Evolutionary conservation across 2,888 invertebrate species (phyloP).

Genomic region (Drosophila stalkeri): DNA sequence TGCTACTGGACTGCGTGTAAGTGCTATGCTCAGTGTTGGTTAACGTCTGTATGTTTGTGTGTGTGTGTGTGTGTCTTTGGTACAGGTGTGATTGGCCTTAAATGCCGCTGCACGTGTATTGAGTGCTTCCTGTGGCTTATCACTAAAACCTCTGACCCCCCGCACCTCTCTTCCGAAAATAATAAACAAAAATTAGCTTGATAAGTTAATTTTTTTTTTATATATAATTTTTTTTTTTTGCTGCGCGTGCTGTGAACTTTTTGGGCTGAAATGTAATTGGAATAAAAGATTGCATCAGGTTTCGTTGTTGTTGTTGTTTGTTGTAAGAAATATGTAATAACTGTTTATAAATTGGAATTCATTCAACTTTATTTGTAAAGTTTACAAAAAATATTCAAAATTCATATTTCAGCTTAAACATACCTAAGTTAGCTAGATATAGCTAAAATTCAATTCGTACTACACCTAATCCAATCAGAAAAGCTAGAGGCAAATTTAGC

Average conservation of each 20-base stretch:
- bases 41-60: background rate
- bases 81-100: conserved; percentile 26
- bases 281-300: conserved; percentile 28
- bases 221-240: background rate
- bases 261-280: conserved; percentile 39
- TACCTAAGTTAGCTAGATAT: background rate
- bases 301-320: background rate
- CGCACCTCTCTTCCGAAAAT: conserved; percentile 14
- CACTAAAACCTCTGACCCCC: conserved; percentile 18
- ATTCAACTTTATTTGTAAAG: background rate
- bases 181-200: conserved; percentile 18
- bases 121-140: conserved; percentile 19
- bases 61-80: conserved; percentile 1
- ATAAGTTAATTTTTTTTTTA: conserved; percentile 26
- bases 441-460: background rate
- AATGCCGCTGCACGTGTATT: conserved; percentile 38
- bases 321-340: background rate
- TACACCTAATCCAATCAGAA: background rate
- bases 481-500: background rate
- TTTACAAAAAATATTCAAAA: background rate
- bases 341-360: background rate
- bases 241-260: conserved; percentile 28
- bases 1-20: conserved; percentile 24
- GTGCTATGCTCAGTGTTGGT: conserved; percentile 10
- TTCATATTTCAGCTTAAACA: background rate